Evolutionary conservation across 2,113 vertebrate genomes (phyloP), one percentile per base, ranked within the genome.

Genomic region (Seriola dumerili): DNA sequence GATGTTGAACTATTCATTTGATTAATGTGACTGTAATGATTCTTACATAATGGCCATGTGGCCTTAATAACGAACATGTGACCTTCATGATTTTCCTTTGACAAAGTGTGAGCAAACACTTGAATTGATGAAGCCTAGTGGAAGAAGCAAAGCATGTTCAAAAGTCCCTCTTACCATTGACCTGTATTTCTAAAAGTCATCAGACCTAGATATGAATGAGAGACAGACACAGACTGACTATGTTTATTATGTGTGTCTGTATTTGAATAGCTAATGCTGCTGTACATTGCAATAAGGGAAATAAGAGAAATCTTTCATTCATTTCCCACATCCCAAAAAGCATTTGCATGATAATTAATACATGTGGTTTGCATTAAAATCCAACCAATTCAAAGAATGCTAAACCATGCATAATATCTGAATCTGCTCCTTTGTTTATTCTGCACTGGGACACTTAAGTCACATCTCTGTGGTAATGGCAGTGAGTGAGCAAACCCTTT

Each of bases 301-400:
- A 55, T 21, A 10, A 50, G 29, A 54, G 13, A 66, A 25, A 46
- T 29, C 29, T 48, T 52, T 58, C 54, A 82, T 46, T 74, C 8
- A 69, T 68, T 71, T 61, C 42, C 40, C 58, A 44, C 66, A 57
- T 42, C 59, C 21, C 40, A 71, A 57, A 88, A 72, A 42, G 17
- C 50, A 68, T 52, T 73, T 81, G 17, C 44, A 73, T 63, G 38
- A 84, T 88, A 55, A 80, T 85, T 85, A 83, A 86, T 81, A 81
- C 44, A 83, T 78, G 83, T 54, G n/a, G n/a, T 61, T 65, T 34
- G 29, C 62, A 61, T 83, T 69, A 62, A 66, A 54, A 74, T 65
- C 34, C 14, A 55, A 64, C 40, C 44, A 65, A 40, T 48, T 32
- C 12, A 73, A 80, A 67, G 23, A 70, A 34, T 48, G 52, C 69